A percentile compares a stretch with the other conserved stretches of the same genome.
Conservation (phyloP, 2,888 invertebrate species). For the Lissocephala sabroskyi region DNA sequence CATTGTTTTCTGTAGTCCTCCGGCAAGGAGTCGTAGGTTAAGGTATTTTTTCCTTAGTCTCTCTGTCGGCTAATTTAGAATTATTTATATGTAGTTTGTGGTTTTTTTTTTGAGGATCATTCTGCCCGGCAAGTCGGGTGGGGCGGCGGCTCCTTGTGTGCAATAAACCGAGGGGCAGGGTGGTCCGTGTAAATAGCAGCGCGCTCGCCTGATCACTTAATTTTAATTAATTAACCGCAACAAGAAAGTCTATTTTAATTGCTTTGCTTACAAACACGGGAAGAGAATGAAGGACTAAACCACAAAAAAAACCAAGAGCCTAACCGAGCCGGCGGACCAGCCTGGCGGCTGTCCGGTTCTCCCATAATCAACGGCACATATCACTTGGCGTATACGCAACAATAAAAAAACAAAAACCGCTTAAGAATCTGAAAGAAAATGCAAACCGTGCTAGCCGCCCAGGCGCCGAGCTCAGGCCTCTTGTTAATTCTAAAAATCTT, state of each 20-base stretch:
- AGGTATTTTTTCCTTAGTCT: too few species aligned
- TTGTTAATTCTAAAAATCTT: too few species aligned
- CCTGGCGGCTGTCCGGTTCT: background rate
- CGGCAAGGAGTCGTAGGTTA: too few species aligned
- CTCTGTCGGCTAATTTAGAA: background rate
- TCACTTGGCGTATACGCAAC: slow-evolving; percentile 51
- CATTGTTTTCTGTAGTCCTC: slow-evolving; percentile 12
- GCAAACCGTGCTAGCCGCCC: background rate
- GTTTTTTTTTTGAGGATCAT: slow-evolving; percentile 1
- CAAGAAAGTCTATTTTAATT: too few species aligned
- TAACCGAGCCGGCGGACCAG: slow-evolving; percentile 22
- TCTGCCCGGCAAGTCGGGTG: background rate
- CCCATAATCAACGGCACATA: slow-evolving; percentile 39
- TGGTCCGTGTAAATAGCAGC: too few species aligned
- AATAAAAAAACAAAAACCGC: slow-evolving; percentile 5
- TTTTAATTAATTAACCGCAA: background rate
- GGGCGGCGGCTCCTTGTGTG: too few species aligned
- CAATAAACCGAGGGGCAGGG: too few species aligned
- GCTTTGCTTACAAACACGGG: slow-evolving; percentile 46
- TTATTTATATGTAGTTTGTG: background rate
- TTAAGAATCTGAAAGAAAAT: background rate
- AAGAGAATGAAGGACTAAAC: slow-evolving; percentile 67
- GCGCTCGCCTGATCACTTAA: too few species aligned
- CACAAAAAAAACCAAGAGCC: slow-evolving; percentile 23
- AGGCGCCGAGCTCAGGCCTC: too few species aligned